Conservation (phyloP, 2,888 invertebrate genomes). For the Agrochola lota region DNA sequence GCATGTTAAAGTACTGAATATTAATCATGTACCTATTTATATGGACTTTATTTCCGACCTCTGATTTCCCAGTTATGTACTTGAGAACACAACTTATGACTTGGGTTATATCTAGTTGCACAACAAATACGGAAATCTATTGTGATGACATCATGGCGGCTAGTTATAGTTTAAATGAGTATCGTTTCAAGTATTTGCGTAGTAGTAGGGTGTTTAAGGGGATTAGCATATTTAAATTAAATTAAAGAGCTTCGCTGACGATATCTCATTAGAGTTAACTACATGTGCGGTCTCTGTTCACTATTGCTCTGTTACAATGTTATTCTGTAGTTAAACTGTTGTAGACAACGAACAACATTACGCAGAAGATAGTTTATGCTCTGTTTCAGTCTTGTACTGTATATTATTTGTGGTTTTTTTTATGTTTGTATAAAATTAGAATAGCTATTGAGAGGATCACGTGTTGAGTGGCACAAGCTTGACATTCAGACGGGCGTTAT, state of each 20-base stretch:
- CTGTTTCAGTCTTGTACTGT: not conserved
- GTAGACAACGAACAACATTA: not conserved
- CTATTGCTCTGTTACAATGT: constrained; percentile 1
- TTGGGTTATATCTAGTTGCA: constrained; percentile 5
- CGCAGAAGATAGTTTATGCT: not conserved
- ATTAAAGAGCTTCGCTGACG: constrained; percentile 31
- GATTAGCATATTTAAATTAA: constrained; percentile 48
- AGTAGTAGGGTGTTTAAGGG: not conserved
- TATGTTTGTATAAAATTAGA: not conserved
- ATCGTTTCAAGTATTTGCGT: constrained; percentile 14
- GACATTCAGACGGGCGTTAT: constrained; percentile 23
- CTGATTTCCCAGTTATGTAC: constrained; percentile 7
- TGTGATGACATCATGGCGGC: constrained; percentile 36
- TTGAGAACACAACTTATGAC: not conserved
- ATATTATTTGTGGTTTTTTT: not conserved
- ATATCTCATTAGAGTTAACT: constrained; percentile 41
- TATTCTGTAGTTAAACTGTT: constrained; percentile 11
- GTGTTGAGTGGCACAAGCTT: constrained; percentile 8
- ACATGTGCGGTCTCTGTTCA: constrained; percentile 3
- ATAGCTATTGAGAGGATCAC: constrained; percentile 11
- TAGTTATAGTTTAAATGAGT: constrained; percentile 33
- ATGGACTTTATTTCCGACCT: constrained; percentile 5
- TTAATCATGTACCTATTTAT: not conserved
- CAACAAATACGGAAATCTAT: constrained; percentile 3
- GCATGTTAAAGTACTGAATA: not conserved